phyloP scores from a whole-genome alignment of 2,888 invertebrate genomes.

The Ophonus ardosiacus region DNA sequence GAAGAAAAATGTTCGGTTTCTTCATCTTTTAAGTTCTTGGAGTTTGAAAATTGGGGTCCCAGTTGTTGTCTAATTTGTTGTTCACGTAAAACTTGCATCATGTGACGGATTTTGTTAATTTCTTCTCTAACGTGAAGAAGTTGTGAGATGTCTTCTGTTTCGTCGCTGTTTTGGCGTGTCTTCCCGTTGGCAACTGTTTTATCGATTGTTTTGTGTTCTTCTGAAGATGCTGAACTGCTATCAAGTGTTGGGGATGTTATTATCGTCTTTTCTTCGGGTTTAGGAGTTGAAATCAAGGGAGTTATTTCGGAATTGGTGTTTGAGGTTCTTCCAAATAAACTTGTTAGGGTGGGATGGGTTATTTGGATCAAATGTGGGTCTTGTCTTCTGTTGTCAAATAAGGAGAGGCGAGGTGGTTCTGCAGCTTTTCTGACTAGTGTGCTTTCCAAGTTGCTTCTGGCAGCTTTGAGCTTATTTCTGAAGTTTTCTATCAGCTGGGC shows the following conservation, averaged over 20 bases:
- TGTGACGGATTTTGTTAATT: constrained; percentile 71
- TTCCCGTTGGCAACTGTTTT: neutral
- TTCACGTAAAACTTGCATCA: constrained; percentile 71
- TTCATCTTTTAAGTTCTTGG: constrained; percentile 16
- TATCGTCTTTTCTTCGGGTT: neutral
- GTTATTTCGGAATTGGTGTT: neutral
- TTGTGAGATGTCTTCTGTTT: constrained; percentile 28
- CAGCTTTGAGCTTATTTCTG: constrained; percentile 43
- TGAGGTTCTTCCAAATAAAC: neutral
- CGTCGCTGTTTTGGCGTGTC: neutral
- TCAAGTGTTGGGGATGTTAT: neutral
- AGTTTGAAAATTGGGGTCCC: constrained; percentile 9
- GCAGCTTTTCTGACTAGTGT: constrained; percentile 4
- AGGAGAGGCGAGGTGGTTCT: constrained; percentile 4
- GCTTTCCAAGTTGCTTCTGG: constrained; percentile 38
- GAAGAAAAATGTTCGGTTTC: neutral
- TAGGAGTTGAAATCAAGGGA: neutral
- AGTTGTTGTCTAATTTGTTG: constrained; percentile 71
- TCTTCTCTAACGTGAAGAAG: constrained; percentile 67
- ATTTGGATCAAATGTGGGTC: neutral
- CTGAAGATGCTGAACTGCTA: constrained; percentile 1
- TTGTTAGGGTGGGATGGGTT: neutral
- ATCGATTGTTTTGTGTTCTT: constrained; percentile 3
- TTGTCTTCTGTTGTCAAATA: neutral
- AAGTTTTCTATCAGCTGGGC: constrained; percentile 38